A percentile compares a stretch with the other conserved stretches of the same genome.
Conservation (phyloP, 2,797 vertebrate species). For the Acrossocheilus wenchowensis region DNA sequence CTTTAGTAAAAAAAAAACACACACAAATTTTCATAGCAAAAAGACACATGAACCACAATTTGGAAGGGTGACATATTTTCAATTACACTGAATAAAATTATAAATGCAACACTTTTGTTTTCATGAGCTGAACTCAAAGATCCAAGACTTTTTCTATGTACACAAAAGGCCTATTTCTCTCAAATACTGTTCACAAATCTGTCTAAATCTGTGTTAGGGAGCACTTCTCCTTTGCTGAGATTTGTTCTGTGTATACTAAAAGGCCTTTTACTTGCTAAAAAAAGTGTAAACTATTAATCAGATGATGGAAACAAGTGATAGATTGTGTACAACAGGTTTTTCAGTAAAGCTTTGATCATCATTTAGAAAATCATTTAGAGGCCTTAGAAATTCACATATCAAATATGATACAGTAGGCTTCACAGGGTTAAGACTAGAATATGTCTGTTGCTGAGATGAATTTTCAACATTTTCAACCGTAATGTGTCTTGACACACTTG, state of each 20-base stretch:
- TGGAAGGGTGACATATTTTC: not conserved
- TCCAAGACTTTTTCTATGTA: no score
- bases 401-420: not conserved
- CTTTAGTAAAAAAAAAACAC: no score
- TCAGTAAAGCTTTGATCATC: not conserved
- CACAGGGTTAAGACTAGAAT: not conserved
- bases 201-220: no score
- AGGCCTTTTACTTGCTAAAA: not conserved
- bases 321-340: not conserved
- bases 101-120: no score
- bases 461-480: slow-evolving; percentile 3
- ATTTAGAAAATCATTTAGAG: not conserved
- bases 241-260: not conserved
- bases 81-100: not conserved
- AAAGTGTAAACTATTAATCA: not conserved
- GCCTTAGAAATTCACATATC: not conserved
- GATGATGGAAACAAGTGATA: not conserved
- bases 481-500: not conserved
- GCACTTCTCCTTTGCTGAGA: no score
- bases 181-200: no score
- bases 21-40: not conserved
- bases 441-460: not conserved
- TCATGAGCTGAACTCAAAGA: no score
- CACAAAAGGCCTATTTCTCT: no score
- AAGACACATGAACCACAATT: not conserved